Conservation (phyloP, 2,797 vertebrate genomes). For the Etheostoma perlongum region DNA sequence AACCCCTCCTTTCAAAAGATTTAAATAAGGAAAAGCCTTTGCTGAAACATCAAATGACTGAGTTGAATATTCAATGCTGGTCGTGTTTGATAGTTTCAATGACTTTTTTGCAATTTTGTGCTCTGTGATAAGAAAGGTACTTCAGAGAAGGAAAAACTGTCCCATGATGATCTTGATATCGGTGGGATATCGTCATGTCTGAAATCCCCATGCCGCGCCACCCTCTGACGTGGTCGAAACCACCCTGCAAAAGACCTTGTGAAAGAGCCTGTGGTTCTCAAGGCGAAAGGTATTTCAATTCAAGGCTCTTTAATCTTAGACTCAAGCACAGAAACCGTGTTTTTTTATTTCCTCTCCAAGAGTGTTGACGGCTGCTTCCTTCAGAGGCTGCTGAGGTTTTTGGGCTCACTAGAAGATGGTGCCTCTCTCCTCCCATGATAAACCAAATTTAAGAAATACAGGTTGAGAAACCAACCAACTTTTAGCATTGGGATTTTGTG, state of each 20-base stretch:
- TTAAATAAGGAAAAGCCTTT: conserved; percentile 73
- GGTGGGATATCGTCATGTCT: conserved; percentile 86
- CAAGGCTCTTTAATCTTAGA: conserved; percentile 74
- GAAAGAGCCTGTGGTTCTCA: conserved; percentile 82
- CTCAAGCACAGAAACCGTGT: conserved; percentile 75
- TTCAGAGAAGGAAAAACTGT: conserved; percentile 77
- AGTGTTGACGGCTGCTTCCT: conserved; percentile 71
- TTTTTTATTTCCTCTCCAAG: conserved; percentile 71
- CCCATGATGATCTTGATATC: conserved; percentile 83
- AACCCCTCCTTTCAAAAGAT: conserved; percentile 78
- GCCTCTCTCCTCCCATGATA: conserved; percentile 61
- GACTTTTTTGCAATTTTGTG: conserved; percentile 80
- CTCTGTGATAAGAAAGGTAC: conserved; percentile 84
- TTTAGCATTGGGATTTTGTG: conserved; percentile 83
- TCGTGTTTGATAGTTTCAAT: conserved; percentile 74
- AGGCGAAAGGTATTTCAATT: conserved; percentile 77
- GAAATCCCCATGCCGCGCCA: conserved; percentile 83
- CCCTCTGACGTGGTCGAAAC: conserved; percentile 77
- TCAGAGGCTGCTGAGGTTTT: conserved; percentile 70
- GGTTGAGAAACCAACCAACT: conserved; percentile 77
- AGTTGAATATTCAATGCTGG: conserved; percentile 82
- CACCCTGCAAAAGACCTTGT: conserved; percentile 84
- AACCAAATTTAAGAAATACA: conserved; percentile 68
- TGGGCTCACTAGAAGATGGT: conserved; percentile 53
- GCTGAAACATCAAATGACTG: conserved; percentile 85